phyloP scores from a whole-genome alignment of 2,797 vertebrate species.

The Eulemur rubriventer region DNA sequence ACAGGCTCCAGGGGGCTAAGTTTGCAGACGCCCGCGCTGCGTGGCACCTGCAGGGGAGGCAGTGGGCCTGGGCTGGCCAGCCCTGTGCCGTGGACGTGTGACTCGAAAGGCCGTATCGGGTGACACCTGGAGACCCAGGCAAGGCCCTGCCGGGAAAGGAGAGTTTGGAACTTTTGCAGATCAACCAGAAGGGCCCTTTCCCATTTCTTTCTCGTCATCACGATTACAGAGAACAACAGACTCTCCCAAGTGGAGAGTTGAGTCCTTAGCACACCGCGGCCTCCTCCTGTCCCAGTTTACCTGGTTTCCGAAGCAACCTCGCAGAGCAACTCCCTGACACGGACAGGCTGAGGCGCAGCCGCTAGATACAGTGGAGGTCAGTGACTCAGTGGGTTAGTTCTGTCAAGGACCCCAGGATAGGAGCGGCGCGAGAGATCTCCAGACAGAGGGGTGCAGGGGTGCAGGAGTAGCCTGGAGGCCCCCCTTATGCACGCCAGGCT shows the following conservation, averaged over 20 bases:
- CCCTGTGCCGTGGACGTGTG: too few relatives aligned
- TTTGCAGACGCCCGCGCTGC: neutral
- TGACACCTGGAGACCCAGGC: neutral
- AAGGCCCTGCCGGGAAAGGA: neutral
- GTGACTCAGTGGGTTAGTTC: neutral
- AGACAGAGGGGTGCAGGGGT: neutral
- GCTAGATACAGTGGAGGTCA: neutral
- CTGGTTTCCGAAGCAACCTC: neutral
- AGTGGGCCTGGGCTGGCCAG: rapidly evolving
- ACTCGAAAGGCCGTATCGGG: neutral
- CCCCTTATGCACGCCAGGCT: neutral
- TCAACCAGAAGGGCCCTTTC: neutral
- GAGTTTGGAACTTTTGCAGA: neutral
- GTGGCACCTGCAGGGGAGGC: neutral
- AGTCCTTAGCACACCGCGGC: neutral
- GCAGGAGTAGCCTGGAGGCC: neutral
- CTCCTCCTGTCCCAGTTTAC: neutral
- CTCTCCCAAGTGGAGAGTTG: neutral
- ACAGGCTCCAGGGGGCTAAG: neutral
- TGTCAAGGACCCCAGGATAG: neutral
- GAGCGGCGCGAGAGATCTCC: neutral
- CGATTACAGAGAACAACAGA: neutral
- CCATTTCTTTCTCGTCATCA: neutral
- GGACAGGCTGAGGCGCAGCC: neutral
- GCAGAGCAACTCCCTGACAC: neutral